phyloP scores from a whole-genome alignment of 2,113 vertebrate genomes.

The Boleophthalmus pectinirostris region DNA sequence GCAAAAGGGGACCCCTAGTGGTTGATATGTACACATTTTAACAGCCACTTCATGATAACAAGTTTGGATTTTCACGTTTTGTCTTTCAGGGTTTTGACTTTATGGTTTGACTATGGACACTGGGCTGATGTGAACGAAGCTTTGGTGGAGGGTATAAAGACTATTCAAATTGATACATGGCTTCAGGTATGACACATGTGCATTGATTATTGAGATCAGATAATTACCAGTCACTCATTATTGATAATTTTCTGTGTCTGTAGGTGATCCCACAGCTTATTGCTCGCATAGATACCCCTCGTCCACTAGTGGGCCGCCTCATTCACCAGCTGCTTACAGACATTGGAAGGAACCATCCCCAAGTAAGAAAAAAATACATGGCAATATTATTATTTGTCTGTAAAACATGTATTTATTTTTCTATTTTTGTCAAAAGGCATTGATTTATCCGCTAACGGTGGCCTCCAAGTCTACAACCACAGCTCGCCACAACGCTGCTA shows the following conservation, averaged over 20 bases:
- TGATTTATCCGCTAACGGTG: constrained; percentile 97
- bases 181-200: constrained; percentile 82
- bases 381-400: background rate
- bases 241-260: background rate
- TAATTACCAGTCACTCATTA: background rate
- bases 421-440: constrained; percentile 77
- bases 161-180: constrained; percentile 99
- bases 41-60: background rate
- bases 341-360: constrained; percentile 95
- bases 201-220: background rate
- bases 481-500: constrained; percentile 94
- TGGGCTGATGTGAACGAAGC: constrained; percentile 98
- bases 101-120: constrained; percentile 99
- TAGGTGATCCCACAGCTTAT: constrained; percentile 99
- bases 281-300: constrained; percentile 94
- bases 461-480: constrained; percentile 99
- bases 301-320: constrained; percentile 91
- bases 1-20: constrained; percentile 62
- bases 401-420: background rate
- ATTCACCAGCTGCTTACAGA: constrained; percentile 98
- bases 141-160: constrained; percentile 97
- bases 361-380: constrained; percentile 74
- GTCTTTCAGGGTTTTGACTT: constrained; percentile 87
- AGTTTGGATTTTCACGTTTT: background rate
- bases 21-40: constrained; percentile 1